phyloP scores from a whole-genome alignment of 92 coral and sea anemone species.

The Micromussa lordhowensis region DNA sequence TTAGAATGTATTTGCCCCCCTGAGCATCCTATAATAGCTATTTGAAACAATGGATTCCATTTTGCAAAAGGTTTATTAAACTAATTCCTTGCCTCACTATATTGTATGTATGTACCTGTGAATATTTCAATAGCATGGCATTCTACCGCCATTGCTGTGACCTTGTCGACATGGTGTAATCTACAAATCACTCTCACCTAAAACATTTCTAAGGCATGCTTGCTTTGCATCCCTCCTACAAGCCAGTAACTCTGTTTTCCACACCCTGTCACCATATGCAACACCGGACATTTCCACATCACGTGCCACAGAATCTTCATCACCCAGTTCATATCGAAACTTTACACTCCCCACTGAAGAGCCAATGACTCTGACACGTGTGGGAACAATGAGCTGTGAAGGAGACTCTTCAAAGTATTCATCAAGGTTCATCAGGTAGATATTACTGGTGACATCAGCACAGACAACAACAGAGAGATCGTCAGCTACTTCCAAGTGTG shows the following conservation, averaged over 20 bases:
- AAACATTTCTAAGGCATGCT: constrained; percentile 7
- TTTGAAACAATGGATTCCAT: too few relatives aligned
- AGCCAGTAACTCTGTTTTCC: constrained; percentile 86
- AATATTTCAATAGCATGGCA: background rate
- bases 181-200: constrained; percentile 5
- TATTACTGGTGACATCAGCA: constrained; percentile 73
- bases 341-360: background rate
- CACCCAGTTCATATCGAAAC: constrained; percentile 71
- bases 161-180: too few relatives aligned
- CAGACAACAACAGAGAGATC: constrained; percentile 75
- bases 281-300: constrained; percentile 58
- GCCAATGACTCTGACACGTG: background rate
- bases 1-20: too few relatives aligned
- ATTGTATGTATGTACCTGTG: background rate
- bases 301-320: constrained; percentile 80
- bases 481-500: constrained; percentile 68
- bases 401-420: constrained; percentile 78
- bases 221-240: constrained; percentile 55
- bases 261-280: constrained; percentile 87
- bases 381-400: constrained; percentile 45
- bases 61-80: too few relatives aligned
- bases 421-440: constrained; percentile 76
- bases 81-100: background rate
- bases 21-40: too few relatives aligned
- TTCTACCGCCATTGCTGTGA: background rate